These are phyloP conservation scores for Porites rus DNA, from an alignment of 92 coral and sea anemone genomes.

Conservation along the genomic window DNA sequence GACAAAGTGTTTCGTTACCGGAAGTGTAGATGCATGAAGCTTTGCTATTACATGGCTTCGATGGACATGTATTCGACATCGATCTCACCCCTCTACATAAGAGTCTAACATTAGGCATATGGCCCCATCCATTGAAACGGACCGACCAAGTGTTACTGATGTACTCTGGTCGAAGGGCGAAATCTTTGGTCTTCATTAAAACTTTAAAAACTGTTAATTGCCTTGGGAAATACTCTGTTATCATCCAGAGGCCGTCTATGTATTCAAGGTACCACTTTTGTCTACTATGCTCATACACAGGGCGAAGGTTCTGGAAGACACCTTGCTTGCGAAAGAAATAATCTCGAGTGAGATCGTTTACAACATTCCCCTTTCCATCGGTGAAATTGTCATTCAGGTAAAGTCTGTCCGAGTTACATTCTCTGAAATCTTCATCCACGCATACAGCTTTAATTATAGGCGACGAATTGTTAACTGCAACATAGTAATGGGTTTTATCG, in stretches of 20 bases:
- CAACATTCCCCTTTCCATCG: conserved; percentile 9
- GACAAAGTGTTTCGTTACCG: conserved; percentile 82
- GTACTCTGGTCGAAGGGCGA: conserved; percentile 78
- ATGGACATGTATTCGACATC: conserved; percentile 47
- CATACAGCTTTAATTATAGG: not conserved
- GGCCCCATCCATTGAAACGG: conserved; percentile 52
- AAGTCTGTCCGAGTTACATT: not conserved
- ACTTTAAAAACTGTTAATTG: not conserved
- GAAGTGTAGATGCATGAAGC: conserved; percentile 66
- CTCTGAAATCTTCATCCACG: not conserved
- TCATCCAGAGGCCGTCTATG: conserved; percentile 60
- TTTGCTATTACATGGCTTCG: conserved; percentile 60
- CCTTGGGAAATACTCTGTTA: conserved; percentile 21
- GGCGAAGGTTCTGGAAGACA: conserved; percentile 59
- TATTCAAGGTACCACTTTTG: conserved; percentile 66
- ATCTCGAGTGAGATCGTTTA: conserved; percentile 58
- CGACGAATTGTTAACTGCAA: not conserved
- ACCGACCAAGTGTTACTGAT: conserved; percentile 70
- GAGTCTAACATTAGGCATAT: conserved; percentile 17
- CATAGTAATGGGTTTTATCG: not conserved
- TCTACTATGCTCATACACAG: conserved; percentile 65
- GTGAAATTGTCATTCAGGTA: conserved; percentile 17
- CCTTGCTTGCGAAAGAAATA: conserved; percentile 56
- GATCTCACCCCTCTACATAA: conserved; percentile 72
- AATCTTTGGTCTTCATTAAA: conserved; percentile 51